Conservation (phyloP, 2,888 invertebrate genomes). For the Pyrocoelia pectoralis region DNA sequence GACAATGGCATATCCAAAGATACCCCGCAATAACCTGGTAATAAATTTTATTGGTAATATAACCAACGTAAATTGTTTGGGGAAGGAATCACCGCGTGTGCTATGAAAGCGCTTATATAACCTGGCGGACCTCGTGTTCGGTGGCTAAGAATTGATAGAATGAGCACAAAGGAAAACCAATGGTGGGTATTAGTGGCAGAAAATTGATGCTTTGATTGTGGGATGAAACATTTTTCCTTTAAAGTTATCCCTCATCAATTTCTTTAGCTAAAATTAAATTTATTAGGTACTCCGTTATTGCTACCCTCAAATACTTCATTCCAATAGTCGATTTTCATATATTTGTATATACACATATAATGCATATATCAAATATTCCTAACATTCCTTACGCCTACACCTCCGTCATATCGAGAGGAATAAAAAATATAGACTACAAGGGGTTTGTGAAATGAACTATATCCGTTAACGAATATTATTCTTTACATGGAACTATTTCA, state of each 20-base stretch:
- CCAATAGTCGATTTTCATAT: background rate
- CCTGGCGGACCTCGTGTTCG: conserved; percentile 17
- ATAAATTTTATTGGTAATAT: conserved; percentile 31
- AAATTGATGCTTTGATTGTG: conserved; percentile 26
- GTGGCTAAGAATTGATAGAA: conserved; percentile 22
- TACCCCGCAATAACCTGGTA: conserved; percentile 22
- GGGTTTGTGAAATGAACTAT: too few relatives aligned
- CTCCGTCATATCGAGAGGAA: too few relatives aligned
- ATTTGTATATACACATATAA: background rate
- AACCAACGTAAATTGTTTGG: conserved; percentile 26
- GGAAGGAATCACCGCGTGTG: conserved; percentile 21
- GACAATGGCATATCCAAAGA: conserved; percentile 23
- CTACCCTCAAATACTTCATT: background rate
- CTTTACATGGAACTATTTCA: too few relatives aligned
- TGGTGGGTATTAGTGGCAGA: conserved; percentile 25
- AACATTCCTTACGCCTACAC: background rate
- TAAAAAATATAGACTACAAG: too few relatives aligned
- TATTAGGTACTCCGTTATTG: conserved; percentile 15
- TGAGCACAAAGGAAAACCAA: conserved; percentile 22
- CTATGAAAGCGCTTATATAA: conserved; percentile 27
- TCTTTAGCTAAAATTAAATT: conserved; percentile 16
- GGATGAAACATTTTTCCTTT: conserved; percentile 21
- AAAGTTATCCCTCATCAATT: conserved; percentile 16
- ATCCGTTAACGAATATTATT: too few relatives aligned
- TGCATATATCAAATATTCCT: background rate